Base-by-base conservation (phyloP, 2,888 invertebrate genomes). In the Diplazon laetatorius region DNA sequence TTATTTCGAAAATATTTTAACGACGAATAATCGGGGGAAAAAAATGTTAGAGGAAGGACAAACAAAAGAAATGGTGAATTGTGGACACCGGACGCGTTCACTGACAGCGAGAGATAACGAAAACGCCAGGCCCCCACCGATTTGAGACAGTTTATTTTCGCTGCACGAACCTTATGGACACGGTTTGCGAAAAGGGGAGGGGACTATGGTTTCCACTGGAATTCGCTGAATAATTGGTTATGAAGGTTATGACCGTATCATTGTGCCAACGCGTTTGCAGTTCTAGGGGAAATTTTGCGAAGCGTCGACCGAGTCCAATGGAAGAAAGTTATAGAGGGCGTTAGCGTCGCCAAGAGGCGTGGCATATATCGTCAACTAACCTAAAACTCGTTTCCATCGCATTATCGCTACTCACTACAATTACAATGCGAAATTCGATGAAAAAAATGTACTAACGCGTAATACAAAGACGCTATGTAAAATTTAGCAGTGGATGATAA, bases 301-400 rank as follows among this genome's bases (percentile, higher is more conserved):
- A 52, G 39, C 25, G 20, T 55, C 18, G 20, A 39, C 46, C 1
- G 22, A 59, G 14, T 37, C 37, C 25, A 59, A 55, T 59, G 35
- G 35, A 30, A 46, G 18, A 10, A 35, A 16, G 52, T 35, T 12
- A 16, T 63, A 57, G 62, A 20, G 12, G 50, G 68, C 44, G 68
- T 66, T 77, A 66, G 82, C 82, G 80, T 75, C 80, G 83, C 83
- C 60, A 83, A 83, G 82, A 87, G 87, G 87, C 87, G 87, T 87
- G 87, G 87, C 87, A 84, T 66, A 14, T 62, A 62, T 62, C 60
- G 60, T 22, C 16, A 44, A 63, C 46, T 12, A 63, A 46, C 52
- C 52, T 22, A 22, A n/a, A 25, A 14, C 52, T 25, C 25, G 25
- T 2, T 42, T n/a, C n/a, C n/a, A n/a, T n/a, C n/a, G n/a, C n/a